Evolutionary conservation across 2,888 invertebrate genomes (phyloP), one percentile per base, ranked within the genome.

Genomic region (Platypus cylindrus): DNA sequence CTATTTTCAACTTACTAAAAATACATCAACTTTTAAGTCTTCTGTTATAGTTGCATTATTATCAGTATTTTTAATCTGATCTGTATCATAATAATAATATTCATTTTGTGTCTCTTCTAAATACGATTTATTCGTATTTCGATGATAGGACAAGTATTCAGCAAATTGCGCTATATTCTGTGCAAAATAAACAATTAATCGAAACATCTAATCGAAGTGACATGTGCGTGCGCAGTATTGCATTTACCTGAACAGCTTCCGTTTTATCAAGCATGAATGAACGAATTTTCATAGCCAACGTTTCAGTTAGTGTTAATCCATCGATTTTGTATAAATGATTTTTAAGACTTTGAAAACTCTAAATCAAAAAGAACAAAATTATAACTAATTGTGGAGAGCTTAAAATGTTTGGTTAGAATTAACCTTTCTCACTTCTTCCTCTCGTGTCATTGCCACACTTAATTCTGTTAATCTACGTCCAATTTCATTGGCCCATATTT

Each of bases 231-330:
- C 9, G 9, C 9, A 20, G 5, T 20, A 20, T 7, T 20, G 20
- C 7, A 20, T 20, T 76, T 76, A 60, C 87, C 73, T 75, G 53
- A 3, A 90, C 82, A 3, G 89, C 86, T 47, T 81, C 78, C 46
- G 82, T 78, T 66, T 87, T 87, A 15, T 79, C 70, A 44, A 80
- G 78, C 78, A 89, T 82, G 78, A 89, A 84, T 30, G 72, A 73
- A 53, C 80, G 76, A 42, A 93, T 79, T 50, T 85, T 80, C 38
- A 74, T 71, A 3, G 83, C 78, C 67, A 89, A 82, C 41, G 82
- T 79, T 49, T 77, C 74, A 16, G 84, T 78, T 54, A 90, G 65
- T 53, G 73, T 71, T 45, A 69, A 69, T 7, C 87, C 84, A 33
- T 48, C 41, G 29, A 45, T 49, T 25, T 44, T 31, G 13, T 45